Evolutionary conservation across 2,113 vertebrate species (phyloP).

Genomic region (Phaetusa simplex): DNA sequence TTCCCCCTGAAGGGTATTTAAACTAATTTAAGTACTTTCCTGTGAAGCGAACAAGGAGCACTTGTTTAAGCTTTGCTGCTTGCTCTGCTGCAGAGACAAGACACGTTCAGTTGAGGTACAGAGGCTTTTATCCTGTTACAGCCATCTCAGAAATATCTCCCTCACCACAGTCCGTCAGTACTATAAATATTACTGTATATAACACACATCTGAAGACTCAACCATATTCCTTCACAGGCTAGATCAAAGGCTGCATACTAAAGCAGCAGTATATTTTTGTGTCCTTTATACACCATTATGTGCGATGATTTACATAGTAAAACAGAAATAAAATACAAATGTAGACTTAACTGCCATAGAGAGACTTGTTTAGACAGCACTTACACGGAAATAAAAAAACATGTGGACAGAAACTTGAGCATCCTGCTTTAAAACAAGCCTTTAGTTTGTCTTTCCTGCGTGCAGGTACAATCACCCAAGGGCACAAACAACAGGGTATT

Average conservation of each 20-base stretch:
- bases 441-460: not conserved
- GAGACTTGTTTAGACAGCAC: not conserved
- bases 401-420: not conserved
- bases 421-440: not conserved
- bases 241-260: not conserved
- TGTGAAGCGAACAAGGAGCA: not conserved
- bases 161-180: not conserved
- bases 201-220: not conserved
- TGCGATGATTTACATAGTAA: not conserved
- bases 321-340: not conserved
- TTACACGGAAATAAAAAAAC: not conserved
- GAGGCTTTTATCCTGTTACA: not conserved
- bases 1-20: not conserved
- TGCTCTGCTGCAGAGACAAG: not conserved
- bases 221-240: not conserved
- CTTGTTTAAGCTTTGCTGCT: not conserved
- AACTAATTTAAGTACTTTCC: not conserved
- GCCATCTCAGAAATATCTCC: not conserved
- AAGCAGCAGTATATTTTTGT: not conserved
- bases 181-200: not conserved
- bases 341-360: not conserved
- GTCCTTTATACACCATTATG: not conserved
- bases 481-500: not conserved
- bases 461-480: not conserved
- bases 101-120: rapidly evolving